A percentile compares a stretch with the other conserved stretches of the same genome.
These are phyloP conservation scores for Drosophila lini DNA, from an alignment of 1,140 invertebrate species.

Conservation along the genomic window DNA sequence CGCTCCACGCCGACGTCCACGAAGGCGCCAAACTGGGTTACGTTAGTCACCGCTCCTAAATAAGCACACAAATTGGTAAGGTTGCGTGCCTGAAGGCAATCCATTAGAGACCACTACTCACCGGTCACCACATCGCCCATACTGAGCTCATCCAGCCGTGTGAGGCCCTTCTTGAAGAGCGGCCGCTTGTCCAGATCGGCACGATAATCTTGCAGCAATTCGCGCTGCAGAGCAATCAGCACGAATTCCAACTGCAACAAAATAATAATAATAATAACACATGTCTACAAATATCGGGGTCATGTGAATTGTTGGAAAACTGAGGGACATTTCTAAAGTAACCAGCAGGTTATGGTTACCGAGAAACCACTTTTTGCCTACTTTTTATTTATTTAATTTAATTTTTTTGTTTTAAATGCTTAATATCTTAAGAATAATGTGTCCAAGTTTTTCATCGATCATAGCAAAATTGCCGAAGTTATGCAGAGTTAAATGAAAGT, in stretches of 20 bases:
- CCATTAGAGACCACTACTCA: background rate
- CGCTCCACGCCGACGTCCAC: constrained; percentile 93
- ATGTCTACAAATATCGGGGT: too few species aligned
- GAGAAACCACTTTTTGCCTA: too few species aligned
- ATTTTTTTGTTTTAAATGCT: too few species aligned
- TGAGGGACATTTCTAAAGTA: too few species aligned
- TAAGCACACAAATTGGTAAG: background rate
- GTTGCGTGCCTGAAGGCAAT: background rate
- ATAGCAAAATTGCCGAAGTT: too few species aligned
- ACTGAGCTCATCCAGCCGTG: constrained; percentile 87
- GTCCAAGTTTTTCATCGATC: too few species aligned
- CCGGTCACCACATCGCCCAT: constrained; percentile 85
- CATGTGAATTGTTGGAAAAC: too few species aligned
- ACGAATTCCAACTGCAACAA: constrained; percentile 86
- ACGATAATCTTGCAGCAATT: constrained; percentile 89
- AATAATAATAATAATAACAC: background rate
- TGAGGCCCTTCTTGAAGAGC: constrained; percentile 88
- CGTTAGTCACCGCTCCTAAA: constrained; percentile 90
- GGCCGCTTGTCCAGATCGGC: constrained; percentile 87
- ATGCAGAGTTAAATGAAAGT: too few species aligned
- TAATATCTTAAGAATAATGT: too few species aligned
- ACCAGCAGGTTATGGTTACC: too few species aligned
- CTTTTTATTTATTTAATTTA: too few species aligned
- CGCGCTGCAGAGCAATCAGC: constrained; percentile 87
- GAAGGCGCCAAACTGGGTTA: constrained; percentile 95